phyloP scores from a whole-genome alignment of 2,113 vertebrate species.

The Stigmatopora argus region DNA sequence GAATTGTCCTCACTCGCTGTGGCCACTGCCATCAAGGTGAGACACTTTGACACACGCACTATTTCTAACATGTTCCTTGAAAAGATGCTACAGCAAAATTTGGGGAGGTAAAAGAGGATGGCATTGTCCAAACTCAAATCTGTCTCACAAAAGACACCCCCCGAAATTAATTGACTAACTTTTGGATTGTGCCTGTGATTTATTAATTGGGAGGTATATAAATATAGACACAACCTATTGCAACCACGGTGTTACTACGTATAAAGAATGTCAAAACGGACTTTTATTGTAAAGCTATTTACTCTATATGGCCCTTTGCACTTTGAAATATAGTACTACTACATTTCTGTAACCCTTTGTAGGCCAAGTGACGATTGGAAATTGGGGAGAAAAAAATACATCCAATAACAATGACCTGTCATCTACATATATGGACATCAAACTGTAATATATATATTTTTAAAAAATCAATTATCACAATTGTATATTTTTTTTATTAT shows the following conservation, averaged over 20 bases:
- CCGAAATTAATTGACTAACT: not conserved
- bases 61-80: not conserved
- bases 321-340: too few relatives aligned
- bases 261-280: not conserved
- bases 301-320: not conserved
- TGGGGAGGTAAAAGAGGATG: not conserved
- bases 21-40: conserved; percentile 67
- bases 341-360: too few relatives aligned
- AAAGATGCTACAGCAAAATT: not conserved
- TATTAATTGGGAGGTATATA: not conserved
- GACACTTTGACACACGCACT: not conserved
- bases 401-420: too few relatives aligned
- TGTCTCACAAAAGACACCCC: not conserved
- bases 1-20: conserved; percentile 47
- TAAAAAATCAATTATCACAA: too few relatives aligned
- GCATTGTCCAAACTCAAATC: not conserved
- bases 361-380: too few relatives aligned
- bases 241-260: not conserved
- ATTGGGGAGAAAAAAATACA: too few relatives aligned
- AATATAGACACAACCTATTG: not conserved
- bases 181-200: not conserved
- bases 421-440: too few relatives aligned
- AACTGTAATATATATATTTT: too few relatives aligned
- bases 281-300: not conserved
- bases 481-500: too few relatives aligned